Base-by-base conservation (phyloP, 2,797 vertebrate species). In the Rhynchonycteris naso region DNA sequence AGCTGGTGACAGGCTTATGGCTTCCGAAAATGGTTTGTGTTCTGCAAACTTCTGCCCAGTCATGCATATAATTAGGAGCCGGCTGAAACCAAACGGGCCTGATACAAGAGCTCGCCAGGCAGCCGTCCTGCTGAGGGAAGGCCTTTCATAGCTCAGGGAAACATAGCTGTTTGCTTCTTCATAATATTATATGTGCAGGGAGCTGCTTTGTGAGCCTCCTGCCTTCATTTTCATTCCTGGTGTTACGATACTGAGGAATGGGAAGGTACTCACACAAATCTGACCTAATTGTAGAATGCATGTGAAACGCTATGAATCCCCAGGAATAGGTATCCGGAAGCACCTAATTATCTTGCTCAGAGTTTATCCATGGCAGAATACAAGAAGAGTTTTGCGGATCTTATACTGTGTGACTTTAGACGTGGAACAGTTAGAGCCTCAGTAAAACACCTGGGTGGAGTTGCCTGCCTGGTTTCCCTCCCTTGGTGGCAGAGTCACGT, bases 21-120 rank as follows among this genome's bases (percentile, higher is more conserved):
- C 58, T 88, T 78, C 0, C 24, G 68, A 82, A 88, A 38, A 82
- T 96, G 83, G 38, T 63, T 78, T 93, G 3, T 33, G 33, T 96
- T 94, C 94, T 97, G 83, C 84, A 93, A 82, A 89, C 88, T 63
- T 93, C 94, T 68, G 66, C 94, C 88, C 80, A 68, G 26, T 33
- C 54, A 63, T 43, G 28, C n/a, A 0, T 84, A 10, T 76, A 87
- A 52, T 83, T 91, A 83, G 9, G 87, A 86, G 65, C 82, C 59
- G 83, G 94, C 96, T 90, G 54, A 83, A 86, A 72, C 50, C 68
- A 59, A 91, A 28, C 13, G 30, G 54, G 35, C 28, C 82, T 30
- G 59, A 65, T 74, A 43, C 38, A 13, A 88, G 93, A 56, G 92
- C 82, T 61, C 61, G 54, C 63, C 13, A 35, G 69, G 84, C 26